phyloP scores from a whole-genome alignment of 2,888 invertebrate species.

The Cistogaster globosa region DNA sequence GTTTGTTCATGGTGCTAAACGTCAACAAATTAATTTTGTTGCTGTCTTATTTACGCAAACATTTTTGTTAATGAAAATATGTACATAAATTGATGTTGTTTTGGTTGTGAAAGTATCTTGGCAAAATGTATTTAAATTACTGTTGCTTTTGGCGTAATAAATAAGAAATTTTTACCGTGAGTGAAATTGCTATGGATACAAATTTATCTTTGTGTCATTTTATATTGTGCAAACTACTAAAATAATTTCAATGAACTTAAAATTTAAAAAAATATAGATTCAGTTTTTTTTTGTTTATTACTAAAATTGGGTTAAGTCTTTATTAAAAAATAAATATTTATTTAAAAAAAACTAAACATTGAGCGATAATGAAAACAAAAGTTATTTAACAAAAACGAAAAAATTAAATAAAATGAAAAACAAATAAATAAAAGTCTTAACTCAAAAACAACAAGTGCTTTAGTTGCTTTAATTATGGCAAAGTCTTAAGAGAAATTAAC shows the following conservation, averaged over 20 bases:
- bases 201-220: constrained; percentile 7
- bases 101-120: constrained; percentile 49
- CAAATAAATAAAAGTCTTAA: neutral
- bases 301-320: no score
- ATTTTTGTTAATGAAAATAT: constrained; percentile 13
- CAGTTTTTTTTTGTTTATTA: neutral
- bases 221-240: neutral
- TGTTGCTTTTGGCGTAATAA: constrained; percentile 35
- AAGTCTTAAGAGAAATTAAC: constrained; percentile 57
- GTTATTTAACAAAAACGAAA: neutral
- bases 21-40: constrained; percentile 45
- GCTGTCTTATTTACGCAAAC: constrained; percentile 42
- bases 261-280: neutral
- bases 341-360: constrained; percentile 7
- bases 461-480: neutral
- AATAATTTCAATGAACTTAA: constrained; percentile 60
- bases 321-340: neutral
- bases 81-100: constrained; percentile 20
- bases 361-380: constrained; percentile 7
- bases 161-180: constrained; percentile 53
- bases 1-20: constrained; percentile 12
- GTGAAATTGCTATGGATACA: constrained; percentile 47
- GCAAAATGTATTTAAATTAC: constrained; percentile 39
- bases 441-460: constrained; percentile 34
- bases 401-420: neutral